These are phyloP conservation scores for Crotalus helleri DNA, from an alignment of 2,113 vertebrate genomes.

Conservation along the genomic window DNA sequence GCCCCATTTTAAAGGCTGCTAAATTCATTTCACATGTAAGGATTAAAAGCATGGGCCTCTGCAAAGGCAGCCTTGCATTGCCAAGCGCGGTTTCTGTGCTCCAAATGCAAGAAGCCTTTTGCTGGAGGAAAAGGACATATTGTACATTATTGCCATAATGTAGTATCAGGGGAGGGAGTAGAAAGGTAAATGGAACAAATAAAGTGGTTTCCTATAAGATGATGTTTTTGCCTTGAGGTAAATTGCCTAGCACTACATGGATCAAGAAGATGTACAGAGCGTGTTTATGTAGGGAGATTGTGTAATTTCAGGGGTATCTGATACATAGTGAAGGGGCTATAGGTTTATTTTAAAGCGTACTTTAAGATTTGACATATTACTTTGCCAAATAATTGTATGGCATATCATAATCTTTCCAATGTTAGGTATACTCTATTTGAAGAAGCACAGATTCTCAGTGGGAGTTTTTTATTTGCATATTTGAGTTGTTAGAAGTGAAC, in stretches of 20 bases:
- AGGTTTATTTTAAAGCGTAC: background rate
- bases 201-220: background rate
- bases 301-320: constrained; percentile 1
- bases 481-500: background rate
- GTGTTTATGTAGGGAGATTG: background rate
- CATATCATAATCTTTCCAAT: background rate
- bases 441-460: background rate
- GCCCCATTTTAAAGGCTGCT: background rate
- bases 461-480: background rate
- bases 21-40: background rate
- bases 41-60: constrained; percentile 23
- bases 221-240: background rate
- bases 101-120: background rate
- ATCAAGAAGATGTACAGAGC: background rate
- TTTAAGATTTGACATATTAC: background rate
- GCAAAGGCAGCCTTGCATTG: background rate
- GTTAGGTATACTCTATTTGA: background rate
- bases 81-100: background rate
- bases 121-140: background rate
- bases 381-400: background rate
- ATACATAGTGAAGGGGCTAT: background rate
- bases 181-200: constrained; percentile 7
- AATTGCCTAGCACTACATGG: background rate
- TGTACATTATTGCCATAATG: constrained; percentile 3
- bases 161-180: background rate